phyloP scores from a whole-genome alignment of 1,140 invertebrate genomes.

The Carposina sasakii region DNA sequence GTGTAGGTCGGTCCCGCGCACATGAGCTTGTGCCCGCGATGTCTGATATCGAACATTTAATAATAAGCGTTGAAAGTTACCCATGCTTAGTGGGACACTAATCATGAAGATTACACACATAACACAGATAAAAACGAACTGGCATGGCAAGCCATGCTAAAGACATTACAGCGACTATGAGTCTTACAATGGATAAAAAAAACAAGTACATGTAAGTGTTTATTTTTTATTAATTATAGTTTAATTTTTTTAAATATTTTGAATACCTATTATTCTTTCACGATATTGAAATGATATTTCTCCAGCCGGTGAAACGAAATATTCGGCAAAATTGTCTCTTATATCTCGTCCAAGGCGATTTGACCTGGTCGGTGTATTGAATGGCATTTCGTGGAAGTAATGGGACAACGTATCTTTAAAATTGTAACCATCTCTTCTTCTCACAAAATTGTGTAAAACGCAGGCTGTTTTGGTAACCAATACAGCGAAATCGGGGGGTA shows the following conservation, averaged over 20 bases:
- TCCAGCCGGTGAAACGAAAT: slow-evolving; percentile 7
- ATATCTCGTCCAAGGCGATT: not conserved
- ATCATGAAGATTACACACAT: too few species aligned
- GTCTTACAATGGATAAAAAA: too few species aligned
- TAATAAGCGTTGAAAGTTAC: too few species aligned
- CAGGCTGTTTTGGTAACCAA: slow-evolving; percentile 25
- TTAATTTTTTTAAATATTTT: not conserved
- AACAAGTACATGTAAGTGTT: not conserved
- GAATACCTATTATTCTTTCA: not conserved
- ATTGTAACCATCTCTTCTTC: slow-evolving; percentile 10
- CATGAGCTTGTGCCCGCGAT: too few species aligned
- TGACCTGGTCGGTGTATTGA: not conserved
- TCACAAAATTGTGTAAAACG: slow-evolving; percentile 31
- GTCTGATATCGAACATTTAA: too few species aligned
- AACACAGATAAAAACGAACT: too few species aligned
- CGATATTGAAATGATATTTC: slow-evolving; percentile 5
- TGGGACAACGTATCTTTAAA: slow-evolving; percentile 15
- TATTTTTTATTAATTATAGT: not conserved
- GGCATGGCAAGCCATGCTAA: too few species aligned
- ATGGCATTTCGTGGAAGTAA: slow-evolving; percentile 5
- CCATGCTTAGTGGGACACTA: too few species aligned
- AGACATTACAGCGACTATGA: too few species aligned
- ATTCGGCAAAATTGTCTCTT: slow-evolving; percentile 8
- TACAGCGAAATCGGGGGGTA: slow-evolving; percentile 21
- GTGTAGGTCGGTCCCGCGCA: too few species aligned